phyloP scores from a whole-genome alignment of 2,888 invertebrate species.

The Prostheceraeus crozeri region DNA sequence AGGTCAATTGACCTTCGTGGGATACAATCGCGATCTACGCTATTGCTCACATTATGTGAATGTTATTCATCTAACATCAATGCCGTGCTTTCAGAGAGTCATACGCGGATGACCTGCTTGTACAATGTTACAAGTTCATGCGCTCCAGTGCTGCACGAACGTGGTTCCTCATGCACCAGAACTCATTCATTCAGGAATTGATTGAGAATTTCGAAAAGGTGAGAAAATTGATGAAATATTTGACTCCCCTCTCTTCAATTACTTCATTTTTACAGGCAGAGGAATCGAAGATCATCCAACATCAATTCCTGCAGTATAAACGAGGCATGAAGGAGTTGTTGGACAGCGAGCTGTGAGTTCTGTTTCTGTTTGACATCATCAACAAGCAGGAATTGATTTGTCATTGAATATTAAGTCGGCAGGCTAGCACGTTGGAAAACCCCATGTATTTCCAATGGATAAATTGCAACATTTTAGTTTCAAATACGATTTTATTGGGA shows the following conservation, averaged over 20 bases:
- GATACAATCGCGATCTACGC: too few relatives aligned
- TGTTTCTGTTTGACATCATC: too few relatives aligned
- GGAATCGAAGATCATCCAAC: constrained; percentile 33
- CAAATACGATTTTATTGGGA: too few relatives aligned
- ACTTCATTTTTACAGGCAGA: constrained; percentile 35
- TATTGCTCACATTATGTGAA: too few relatives aligned
- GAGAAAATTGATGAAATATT: constrained; percentile 3
- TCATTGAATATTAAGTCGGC: too few relatives aligned
- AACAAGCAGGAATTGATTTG: too few relatives aligned
- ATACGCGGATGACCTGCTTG: not conserved
- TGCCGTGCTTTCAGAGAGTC: constrained; percentile 2
- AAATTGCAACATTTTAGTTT: too few relatives aligned
- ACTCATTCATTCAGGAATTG: constrained; percentile 30
- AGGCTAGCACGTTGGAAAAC: too few relatives aligned
- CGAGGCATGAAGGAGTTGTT: constrained; percentile 33
- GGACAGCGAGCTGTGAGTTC: constrained; percentile 32
- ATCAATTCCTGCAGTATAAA: constrained; percentile 35
- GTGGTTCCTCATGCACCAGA: constrained; percentile 26
- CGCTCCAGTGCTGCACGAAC: constrained; percentile 33
- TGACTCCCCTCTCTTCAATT: not conserved
- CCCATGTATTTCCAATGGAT: too few relatives aligned
- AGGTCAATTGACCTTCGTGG: too few relatives aligned
- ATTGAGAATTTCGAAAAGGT: constrained; percentile 35
- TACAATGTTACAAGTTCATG: constrained; percentile 31
- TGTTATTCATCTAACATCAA: too few relatives aligned